Evolutionary conservation across 1,140 invertebrate species (phyloP).

Genomic region (Drosophila sechellia): DNA sequence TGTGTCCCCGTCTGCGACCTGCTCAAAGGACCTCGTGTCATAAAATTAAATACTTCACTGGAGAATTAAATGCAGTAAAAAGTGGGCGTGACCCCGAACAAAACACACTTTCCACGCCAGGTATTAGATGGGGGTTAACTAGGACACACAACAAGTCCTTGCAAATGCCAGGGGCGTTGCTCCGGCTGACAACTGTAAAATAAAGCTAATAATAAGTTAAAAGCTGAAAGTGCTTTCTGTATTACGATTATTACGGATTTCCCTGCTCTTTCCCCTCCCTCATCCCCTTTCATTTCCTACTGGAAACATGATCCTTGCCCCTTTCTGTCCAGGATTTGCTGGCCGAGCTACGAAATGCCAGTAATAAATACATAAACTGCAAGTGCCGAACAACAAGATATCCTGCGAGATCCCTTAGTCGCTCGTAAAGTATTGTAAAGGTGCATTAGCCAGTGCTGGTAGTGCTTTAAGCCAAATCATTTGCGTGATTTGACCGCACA

Average conservation of each 20-base stretch:
- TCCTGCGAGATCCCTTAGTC: slow-evolving; percentile 9
- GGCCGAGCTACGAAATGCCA: slow-evolving; percentile 43
- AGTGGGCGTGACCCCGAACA: slow-evolving; percentile 63
- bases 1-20: slow-evolving; percentile 11
- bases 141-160: slow-evolving; percentile 48
- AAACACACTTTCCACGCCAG: slow-evolving; percentile 60
- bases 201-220: slow-evolving; percentile 81
- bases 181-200: slow-evolving; percentile 63
- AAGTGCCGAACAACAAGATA: slow-evolving; percentile 44
- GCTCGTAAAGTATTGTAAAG: slow-evolving; percentile 59
- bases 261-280: background rate
- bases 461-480: slow-evolving; percentile 45
- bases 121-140: slow-evolving; percentile 28
- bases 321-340: slow-evolving; percentile 2
- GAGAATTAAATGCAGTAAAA: slow-evolving; percentile 83
- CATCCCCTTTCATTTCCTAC: background rate
- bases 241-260: slow-evolving; percentile 78
- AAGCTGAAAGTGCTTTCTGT: slow-evolving; percentile 80
- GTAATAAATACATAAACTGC: slow-evolving; percentile 63
- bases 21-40: slow-evolving; percentile 63
- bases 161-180: slow-evolving; percentile 64
- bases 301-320: slow-evolving; percentile 31
- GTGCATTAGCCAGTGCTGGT: slow-evolving; percentile 49
- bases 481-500: slow-evolving; percentile 17
- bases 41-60: slow-evolving; percentile 83